A percentile compares a stretch with the other conserved stretches of the same genome.
Conservation (phyloP, 2,113 vertebrate species). For the Lates calcarifer region DNA sequence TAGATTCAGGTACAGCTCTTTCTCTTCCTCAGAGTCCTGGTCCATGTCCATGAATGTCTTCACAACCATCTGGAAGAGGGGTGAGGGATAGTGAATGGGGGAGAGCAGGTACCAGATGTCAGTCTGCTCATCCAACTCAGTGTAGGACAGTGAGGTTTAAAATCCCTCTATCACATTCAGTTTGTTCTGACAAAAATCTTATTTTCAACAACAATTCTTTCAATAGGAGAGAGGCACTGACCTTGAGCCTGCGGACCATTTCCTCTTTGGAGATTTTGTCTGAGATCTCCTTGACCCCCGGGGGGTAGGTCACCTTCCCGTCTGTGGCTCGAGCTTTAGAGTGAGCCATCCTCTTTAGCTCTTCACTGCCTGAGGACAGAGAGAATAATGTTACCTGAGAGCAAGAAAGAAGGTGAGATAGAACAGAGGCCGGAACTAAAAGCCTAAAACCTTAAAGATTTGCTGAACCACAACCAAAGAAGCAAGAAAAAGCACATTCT, state of each 20-base stretch:
- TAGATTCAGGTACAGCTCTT: constrained; percentile 96
- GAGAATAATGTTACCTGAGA: neutral
- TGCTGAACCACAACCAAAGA: neutral
- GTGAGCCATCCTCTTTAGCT: constrained; percentile 95
- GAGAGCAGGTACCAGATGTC: too few relatives aligned
- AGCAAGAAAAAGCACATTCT: neutral
- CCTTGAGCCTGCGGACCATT: constrained; percentile 98
- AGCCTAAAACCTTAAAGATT: neutral
- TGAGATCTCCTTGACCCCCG: constrained; percentile 99
- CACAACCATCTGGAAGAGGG: constrained; percentile 93
- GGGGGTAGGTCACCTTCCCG: constrained; percentile 99
- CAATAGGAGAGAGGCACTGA: constrained; percentile 65
- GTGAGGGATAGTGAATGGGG: neutral
- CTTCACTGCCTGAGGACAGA: constrained; percentile 83
- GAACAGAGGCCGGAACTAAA: neutral
- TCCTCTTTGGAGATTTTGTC: constrained; percentile 99
- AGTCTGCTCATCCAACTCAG: neutral
- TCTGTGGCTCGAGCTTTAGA: constrained; percentile 97
- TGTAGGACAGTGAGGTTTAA: neutral
- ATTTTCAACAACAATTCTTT: neutral
- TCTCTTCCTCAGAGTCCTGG: constrained; percentile 99
- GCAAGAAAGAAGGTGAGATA: neutral
- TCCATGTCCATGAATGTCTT: constrained; percentile 99
- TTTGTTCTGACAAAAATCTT: neutral
- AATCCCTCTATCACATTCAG: neutral